Evolutionary conservation across 1,140 invertebrate species (phyloP).

Genomic region (Phocides pigmalion): DNA sequence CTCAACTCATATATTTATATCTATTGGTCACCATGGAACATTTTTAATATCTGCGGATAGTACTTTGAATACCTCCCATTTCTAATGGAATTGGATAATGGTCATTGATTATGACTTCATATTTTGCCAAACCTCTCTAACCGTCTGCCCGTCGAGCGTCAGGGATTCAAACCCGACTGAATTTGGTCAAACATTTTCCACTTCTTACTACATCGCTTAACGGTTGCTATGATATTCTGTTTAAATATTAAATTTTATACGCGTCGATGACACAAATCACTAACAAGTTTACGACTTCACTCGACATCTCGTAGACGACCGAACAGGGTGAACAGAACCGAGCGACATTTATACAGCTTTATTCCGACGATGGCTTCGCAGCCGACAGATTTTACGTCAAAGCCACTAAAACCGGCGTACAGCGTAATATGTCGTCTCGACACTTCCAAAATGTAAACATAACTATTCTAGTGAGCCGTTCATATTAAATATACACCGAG

Average conservation of each 20-base stretch:
- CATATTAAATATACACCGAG: not conserved
- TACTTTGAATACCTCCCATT: too few relatives aligned
- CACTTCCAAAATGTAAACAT: not conserved
- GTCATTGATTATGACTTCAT: too few relatives aligned
- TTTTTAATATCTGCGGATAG: too few relatives aligned
- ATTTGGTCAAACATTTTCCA: too few relatives aligned
- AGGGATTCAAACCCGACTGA: too few relatives aligned
- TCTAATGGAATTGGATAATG: too few relatives aligned
- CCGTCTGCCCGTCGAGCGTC: too few relatives aligned
- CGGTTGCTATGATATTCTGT: too few relatives aligned
- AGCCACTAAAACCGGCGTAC: constrained; percentile 3
- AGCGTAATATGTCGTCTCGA: not conserved
- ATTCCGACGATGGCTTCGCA: constrained; percentile 16
- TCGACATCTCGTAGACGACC: constrained; percentile 22
- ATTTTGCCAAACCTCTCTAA: too few relatives aligned
- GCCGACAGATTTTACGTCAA: constrained; percentile 25
- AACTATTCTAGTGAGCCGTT: constrained; percentile 1
- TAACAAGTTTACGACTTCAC: constrained; percentile 40
- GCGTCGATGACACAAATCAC: constrained; percentile 47
- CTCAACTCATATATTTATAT: too few relatives aligned
- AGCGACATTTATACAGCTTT: constrained; percentile 26
- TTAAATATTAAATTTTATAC: constrained; percentile 36
- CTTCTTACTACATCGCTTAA: too few relatives aligned
- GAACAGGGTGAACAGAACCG: constrained; percentile 32
- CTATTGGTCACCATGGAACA: too few relatives aligned